phyloP scores from a whole-genome alignment of 1,140 invertebrate genomes.

The Propsilocerus akamusi region DNA sequence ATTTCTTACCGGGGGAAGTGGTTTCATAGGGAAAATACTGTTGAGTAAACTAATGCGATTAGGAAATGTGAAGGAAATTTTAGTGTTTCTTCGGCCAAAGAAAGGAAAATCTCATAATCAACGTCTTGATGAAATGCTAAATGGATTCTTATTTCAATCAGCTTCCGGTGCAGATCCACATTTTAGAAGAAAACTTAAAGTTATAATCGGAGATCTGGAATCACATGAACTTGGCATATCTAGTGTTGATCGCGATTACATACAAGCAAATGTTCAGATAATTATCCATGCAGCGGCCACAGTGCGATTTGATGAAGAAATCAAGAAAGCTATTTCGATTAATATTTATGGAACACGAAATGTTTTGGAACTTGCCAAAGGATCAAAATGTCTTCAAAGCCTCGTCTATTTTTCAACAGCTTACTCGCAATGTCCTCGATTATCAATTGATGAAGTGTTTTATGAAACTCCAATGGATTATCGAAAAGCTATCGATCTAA shows the following conservation, averaged over 20 bases:
- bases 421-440: slow-evolving; percentile 28
- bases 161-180: no score
- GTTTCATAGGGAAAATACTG: slow-evolving; percentile 63
- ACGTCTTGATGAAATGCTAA: no score
- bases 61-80: slow-evolving; percentile 44
- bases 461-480: slow-evolving; percentile 20
- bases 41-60: slow-evolving; percentile 65
- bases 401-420: slow-evolving; percentile 34
- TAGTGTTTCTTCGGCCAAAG: slow-evolving; percentile 8
- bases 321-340: slow-evolving; percentile 38
- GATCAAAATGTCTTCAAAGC: slow-evolving; percentile 39
- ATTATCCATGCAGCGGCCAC: slow-evolving; percentile 47
- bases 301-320: slow-evolving; percentile 42
- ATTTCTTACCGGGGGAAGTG: slow-evolving; percentile 55
- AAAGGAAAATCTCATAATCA: no score
- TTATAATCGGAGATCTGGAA: no score
- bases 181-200: no score
- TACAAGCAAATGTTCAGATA: slow-evolving; percentile 38
- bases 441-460: slow-evolving; percentile 23
- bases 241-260: no score
- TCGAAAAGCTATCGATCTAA: no score
- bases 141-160: no score
- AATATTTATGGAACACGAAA: slow-evolving; percentile 44
- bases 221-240: no score
- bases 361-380: slow-evolving; percentile 37